phyloP scores from a whole-genome alignment of 2,797 vertebrate species.

The Tapera naevia region DNA sequence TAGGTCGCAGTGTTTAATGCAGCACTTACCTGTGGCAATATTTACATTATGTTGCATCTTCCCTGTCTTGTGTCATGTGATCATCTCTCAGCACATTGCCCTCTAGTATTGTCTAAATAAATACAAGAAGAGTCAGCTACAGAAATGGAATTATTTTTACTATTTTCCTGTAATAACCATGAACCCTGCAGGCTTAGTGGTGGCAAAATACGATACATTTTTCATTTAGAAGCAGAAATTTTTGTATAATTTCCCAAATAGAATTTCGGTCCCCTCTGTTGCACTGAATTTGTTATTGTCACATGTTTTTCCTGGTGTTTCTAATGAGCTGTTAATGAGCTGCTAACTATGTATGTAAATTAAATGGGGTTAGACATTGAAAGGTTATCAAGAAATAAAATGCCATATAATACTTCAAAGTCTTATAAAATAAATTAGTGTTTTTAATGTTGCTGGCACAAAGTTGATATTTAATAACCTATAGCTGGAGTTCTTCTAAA shows the following conservation, averaged over 20 bases:
- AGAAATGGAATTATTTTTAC: constrained; percentile 63
- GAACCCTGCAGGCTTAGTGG: constrained; percentile 36
- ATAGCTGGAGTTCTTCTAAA: constrained; percentile 24
- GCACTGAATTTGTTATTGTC: constrained; percentile 74
- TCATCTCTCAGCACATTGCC: not conserved
- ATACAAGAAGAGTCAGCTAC: constrained; percentile 31
- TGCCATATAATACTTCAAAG: constrained; percentile 49
- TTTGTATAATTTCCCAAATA: constrained; percentile 48
- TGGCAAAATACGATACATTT: constrained; percentile 55
- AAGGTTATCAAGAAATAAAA: constrained; percentile 64
- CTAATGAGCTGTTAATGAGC: constrained; percentile 80
- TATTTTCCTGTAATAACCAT: constrained; percentile 60
- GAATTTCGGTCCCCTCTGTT: constrained; percentile 49
- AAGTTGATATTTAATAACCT: constrained; percentile 52
- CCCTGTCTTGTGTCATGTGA: not conserved
- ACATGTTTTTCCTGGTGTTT: constrained; percentile 62
- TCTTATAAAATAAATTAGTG: constrained; percentile 56
- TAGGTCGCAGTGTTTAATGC: not conserved
- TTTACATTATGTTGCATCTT: not conserved
- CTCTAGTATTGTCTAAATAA: constrained; percentile 52
- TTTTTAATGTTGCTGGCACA: constrained; percentile 59
- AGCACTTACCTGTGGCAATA: not conserved
- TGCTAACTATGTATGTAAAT: constrained; percentile 78
- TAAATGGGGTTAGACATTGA: constrained; percentile 66
- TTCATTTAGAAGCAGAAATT: constrained; percentile 43